Percentiles rank a stretch among this genome's conserved stretches.
phyloP scores from a whole-genome alignment of 2,888 invertebrate species.

The Tribolium freemani region DNA sequence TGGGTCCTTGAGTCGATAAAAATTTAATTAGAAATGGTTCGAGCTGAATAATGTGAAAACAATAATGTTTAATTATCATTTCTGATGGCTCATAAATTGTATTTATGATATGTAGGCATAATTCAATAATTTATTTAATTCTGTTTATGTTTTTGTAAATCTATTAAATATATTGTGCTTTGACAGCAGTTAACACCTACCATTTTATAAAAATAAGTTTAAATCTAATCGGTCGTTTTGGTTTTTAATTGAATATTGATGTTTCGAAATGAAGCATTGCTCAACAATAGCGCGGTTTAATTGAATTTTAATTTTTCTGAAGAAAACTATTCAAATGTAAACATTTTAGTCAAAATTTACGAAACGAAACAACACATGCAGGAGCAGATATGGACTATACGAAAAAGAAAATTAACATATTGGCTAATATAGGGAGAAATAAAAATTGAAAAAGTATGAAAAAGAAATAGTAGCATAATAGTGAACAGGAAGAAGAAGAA shows the following conservation, averaged over 20 bases:
- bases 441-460: too few relatives aligned
- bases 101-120: slow-evolving; percentile 11
- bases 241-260: slow-evolving; percentile 36
- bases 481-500: too few relatives aligned
- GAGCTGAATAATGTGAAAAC: slow-evolving; percentile 25
- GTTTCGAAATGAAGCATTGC: slow-evolving; percentile 26
- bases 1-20: background rate
- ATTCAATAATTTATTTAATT: slow-evolving; percentile 18
- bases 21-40: background rate
- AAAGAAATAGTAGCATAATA: too few relatives aligned
- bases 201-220: slow-evolving; percentile 22
- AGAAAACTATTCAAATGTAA: background rate
- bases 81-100: slow-evolving; percentile 22
- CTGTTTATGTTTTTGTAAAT: slow-evolving; percentile 9
- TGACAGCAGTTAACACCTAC: slow-evolving; percentile 13
- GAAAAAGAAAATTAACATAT: too few relatives aligned
- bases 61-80: slow-evolving; percentile 13
- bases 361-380: too few relatives aligned
- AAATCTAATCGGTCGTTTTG: slow-evolving; percentile 17
- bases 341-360: too few relatives aligned
- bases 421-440: too few relatives aligned
- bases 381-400: too few relatives aligned
- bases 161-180: slow-evolving; percentile 8
- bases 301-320: slow-evolving; percentile 8
- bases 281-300: background rate